Evolutionary conservation across 2,888 invertebrate species (phyloP).

Genomic region (Calameuta pallipes): DNA sequence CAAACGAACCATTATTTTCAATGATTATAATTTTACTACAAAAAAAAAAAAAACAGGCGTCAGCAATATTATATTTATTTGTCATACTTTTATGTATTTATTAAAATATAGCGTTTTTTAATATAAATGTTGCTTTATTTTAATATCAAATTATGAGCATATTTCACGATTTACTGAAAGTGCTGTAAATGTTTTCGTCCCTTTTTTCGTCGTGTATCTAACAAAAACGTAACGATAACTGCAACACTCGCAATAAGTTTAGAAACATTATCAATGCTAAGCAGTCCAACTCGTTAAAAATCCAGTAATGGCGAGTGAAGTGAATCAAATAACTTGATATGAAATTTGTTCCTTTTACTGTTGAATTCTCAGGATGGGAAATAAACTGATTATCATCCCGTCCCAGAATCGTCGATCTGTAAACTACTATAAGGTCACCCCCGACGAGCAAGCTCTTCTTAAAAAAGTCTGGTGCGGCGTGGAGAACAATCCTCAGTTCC

Average conservation of each 20-base stretch:
- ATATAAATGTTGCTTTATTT: not conserved
- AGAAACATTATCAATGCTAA: not conserved
- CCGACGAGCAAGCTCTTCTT: slow-evolving; percentile 34
- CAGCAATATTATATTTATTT: slow-evolving; percentile 13
- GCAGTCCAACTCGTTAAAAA: not conserved
- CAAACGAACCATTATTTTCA: not conserved
- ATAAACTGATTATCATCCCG: not conserved
- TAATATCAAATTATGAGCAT: not conserved
- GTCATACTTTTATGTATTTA: slow-evolving; percentile 19
- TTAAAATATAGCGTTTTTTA: slow-evolving; percentile 21
- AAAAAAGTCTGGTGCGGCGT: slow-evolving; percentile 42
- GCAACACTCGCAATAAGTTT: not conserved
- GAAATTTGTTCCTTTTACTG: not conserved
- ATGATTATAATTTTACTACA: not conserved
- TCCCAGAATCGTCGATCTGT: not conserved
- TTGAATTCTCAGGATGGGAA: not conserved
- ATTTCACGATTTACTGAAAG: not conserved
- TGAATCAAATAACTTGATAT: not conserved
- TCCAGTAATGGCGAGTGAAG: not conserved
- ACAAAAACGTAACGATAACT: not conserved
- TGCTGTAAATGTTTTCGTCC: not conserved
- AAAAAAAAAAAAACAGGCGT: not conserved
- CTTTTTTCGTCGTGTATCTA: not conserved
- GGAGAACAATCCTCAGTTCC: slow-evolving; percentile 45
- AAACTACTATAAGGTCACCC: slow-evolving; percentile 18